Percentiles rank a stretch among this genome's conserved stretches.
phyloP scores from a whole-genome alignment of 2,113 vertebrate species.

The Otolemur garnettii region DNA sequence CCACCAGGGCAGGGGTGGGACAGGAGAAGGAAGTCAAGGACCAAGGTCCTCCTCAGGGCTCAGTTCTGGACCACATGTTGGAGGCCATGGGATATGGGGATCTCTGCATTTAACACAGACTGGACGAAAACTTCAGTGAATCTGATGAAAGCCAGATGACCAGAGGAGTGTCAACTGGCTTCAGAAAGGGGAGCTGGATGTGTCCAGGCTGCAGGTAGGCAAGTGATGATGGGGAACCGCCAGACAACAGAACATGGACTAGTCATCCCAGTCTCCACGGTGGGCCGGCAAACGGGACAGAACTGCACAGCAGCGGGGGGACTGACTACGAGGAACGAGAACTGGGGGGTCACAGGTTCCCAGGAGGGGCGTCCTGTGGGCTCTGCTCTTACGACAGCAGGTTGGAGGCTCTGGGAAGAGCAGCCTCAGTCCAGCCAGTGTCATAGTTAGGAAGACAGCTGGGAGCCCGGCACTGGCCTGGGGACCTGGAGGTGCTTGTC shows the following conservation, averaged over 20 bases:
- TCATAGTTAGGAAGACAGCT: accelerated
- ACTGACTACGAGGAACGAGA: accelerated
- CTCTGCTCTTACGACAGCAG: background rate
- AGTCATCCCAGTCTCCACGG: background rate
- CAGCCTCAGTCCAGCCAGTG: accelerated
- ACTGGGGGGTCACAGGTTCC: background rate
- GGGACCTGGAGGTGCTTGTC: background rate
- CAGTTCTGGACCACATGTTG: accelerated
- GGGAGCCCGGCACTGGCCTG: accelerated
- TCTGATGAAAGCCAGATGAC: background rate
- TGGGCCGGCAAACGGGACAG: accelerated
- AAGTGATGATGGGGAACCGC: background rate
- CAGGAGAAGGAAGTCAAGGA: background rate
- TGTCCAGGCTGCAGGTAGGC: accelerated
- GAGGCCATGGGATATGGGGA: too few relatives aligned
- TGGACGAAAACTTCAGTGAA: background rate
- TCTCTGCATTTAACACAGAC: too few relatives aligned
- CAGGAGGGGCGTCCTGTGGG: background rate
- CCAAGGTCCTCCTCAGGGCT: background rate
- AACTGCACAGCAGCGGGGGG: background rate
- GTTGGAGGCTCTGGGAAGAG: accelerated
- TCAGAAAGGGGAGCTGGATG: background rate
- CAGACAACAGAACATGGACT: accelerated
- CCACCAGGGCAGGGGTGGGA: background rate
- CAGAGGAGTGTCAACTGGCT: background rate